These are phyloP conservation scores for Aptenodytes forsteri DNA, from an alignment of 2,113 vertebrate genomes.

Conservation along the genomic window DNA sequence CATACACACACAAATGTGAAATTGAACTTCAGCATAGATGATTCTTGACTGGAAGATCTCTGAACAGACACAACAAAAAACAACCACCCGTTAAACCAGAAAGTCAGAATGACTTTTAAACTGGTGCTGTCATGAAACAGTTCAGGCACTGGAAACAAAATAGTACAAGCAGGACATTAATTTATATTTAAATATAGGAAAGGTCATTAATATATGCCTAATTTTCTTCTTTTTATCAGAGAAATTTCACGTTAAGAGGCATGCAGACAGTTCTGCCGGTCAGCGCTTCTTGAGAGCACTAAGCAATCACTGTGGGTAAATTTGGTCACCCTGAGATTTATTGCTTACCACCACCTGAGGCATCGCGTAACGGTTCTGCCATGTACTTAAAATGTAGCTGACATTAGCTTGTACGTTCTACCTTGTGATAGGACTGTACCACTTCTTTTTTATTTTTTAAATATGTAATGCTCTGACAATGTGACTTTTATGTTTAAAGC, in stretches of 20 bases:
- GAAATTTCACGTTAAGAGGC: not conserved
- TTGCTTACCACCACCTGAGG: not conserved
- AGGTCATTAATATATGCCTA: not conserved
- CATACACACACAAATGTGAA: not conserved
- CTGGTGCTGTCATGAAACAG: not conserved
- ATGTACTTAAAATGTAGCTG: not conserved
- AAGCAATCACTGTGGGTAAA: not conserved
- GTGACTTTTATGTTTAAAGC: not conserved
- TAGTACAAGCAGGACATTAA: not conserved
- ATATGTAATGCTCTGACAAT: not conserved
- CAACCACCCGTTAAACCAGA: fast-evolving
- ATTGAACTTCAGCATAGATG: not conserved
- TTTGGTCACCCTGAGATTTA: not conserved
- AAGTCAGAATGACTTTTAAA: not conserved
- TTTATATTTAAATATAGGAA: not conserved
- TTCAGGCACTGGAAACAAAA: not conserved
- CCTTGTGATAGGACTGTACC: not conserved
- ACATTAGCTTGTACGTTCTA: not conserved
- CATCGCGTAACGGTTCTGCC: not conserved
- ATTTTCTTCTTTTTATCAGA: not conserved
- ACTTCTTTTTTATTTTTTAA: not conserved
- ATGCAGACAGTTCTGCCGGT: not conserved
- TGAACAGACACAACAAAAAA: not conserved
- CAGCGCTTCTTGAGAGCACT: not conserved
- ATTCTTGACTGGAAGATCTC: not conserved